Conservation (phyloP, 1,140 invertebrate species). For the Nylanderia fulva region DNA sequence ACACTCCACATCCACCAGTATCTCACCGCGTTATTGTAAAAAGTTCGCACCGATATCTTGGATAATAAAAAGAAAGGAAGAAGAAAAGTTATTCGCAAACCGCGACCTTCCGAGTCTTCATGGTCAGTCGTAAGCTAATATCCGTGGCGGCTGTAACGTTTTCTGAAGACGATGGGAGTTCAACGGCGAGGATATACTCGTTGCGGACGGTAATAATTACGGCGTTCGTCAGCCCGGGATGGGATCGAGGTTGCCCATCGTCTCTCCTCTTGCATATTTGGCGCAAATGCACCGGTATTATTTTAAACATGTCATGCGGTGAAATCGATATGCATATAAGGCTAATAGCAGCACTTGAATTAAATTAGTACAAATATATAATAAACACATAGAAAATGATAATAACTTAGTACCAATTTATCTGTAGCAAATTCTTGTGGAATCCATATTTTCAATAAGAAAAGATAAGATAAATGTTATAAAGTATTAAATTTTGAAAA, state of each 20-base stretch:
- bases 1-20: slow-evolving; percentile 16
- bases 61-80: slow-evolving; percentile 30
- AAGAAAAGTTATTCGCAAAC: slow-evolving; percentile 33
- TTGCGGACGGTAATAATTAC: slow-evolving; percentile 26
- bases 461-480: background rate
- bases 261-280: background rate
- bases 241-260: background rate
- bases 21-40: slow-evolving; percentile 25
- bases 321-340: slow-evolving; percentile 10
- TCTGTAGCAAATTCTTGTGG: background rate
- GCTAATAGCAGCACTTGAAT: background rate
- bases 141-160: slow-evolving; percentile 38
- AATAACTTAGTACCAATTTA: slow-evolving; percentile 17
- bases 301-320: slow-evolving; percentile 1
- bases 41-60: background rate
- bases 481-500: background rate
- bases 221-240: background rate
- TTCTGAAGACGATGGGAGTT: slow-evolving; percentile 42
- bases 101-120: slow-evolving; percentile 25
- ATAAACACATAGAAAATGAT: background rate
- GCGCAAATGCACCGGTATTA: background rate
- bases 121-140: slow-evolving; percentile 49
- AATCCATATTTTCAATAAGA: background rate
- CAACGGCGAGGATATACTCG: slow-evolving; percentile 18
- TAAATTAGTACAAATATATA: background rate